Percentiles rank a stretch among this genome's conserved stretches.
phyloP scores from a whole-genome alignment of 1,140 invertebrate genomes.

The Drosophila dunni region DNA sequence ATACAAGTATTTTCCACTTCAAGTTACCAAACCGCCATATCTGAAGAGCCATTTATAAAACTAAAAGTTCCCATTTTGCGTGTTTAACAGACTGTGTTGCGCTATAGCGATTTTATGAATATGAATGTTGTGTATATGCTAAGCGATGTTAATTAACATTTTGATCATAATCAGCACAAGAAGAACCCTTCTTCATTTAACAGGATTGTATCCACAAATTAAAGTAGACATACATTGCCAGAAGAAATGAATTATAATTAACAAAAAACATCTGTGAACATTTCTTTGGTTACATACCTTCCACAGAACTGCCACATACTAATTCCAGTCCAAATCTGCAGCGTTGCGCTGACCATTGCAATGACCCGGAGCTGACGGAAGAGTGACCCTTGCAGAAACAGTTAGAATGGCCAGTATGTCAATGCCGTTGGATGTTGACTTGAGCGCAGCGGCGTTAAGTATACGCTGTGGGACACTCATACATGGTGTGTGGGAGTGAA shows the following conservation, averaged over 20 bases:
- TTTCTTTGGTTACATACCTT: conserved; percentile 22
- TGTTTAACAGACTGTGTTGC: conserved; percentile 6
- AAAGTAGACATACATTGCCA: not conserved
- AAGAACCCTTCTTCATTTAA: too few relatives aligned
- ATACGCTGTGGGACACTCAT: conserved; percentile 54
- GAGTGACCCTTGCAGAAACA: conserved; percentile 50
- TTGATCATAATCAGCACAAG: not conserved
- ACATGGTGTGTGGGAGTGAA: conserved; percentile 3
- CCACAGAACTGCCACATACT: conserved; percentile 31
- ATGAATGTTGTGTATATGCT: conserved; percentile 6
- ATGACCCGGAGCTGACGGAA: conserved; percentile 8
- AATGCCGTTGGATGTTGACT: conserved; percentile 69
- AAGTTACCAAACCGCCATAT: conserved; percentile 63
- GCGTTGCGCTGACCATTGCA: conserved; percentile 41
- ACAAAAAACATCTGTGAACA: conserved; percentile 6
- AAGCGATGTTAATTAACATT: conserved; percentile 17
- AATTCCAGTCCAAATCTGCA: conserved; percentile 43
- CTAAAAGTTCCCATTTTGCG: conserved; percentile 30
- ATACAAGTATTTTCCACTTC: conserved; percentile 63
- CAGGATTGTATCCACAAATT: too few relatives aligned
- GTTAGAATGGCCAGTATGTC: conserved; percentile 58
- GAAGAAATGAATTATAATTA: conserved; percentile 37
- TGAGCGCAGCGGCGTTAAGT: conserved; percentile 76
- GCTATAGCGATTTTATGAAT: not conserved
- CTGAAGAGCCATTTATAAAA: conserved; percentile 49